Evolutionary conservation across 1,140 invertebrate species (phyloP).

Genomic region (Parapsyche elsis): DNA sequence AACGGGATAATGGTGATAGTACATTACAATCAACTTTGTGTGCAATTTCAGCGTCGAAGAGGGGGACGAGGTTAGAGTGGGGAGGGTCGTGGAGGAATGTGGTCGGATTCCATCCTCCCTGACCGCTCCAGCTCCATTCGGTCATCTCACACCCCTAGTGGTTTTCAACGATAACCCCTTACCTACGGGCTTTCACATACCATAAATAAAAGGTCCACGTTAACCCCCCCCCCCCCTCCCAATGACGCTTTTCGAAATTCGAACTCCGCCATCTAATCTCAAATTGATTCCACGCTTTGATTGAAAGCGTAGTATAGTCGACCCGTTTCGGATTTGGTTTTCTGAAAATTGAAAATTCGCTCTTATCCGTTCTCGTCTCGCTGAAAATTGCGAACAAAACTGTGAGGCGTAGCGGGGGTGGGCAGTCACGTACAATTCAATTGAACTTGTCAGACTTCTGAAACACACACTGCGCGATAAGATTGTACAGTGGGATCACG

Average conservation of each 20-base stretch:
- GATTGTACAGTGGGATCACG: conserved; percentile 39
- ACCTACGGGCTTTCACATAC: background rate
- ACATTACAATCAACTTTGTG: conserved; percentile 31
- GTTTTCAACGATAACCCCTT: conserved; percentile 12
- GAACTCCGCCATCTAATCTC: background rate
- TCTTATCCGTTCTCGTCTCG: too few species aligned
- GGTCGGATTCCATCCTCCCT: conserved; percentile 2
- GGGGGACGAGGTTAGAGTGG: too few species aligned
- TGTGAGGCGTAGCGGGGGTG: background rate
- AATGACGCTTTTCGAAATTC: too few species aligned
- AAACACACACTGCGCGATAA: conserved; percentile 40
- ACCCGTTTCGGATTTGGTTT: too few species aligned
- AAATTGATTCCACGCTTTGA: background rate
- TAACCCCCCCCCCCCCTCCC: too few species aligned
- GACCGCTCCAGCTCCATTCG: background rate
- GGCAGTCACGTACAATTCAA: conserved; percentile 34
- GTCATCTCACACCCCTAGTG: conserved; percentile 19
- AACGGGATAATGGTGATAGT: conserved; percentile 26
- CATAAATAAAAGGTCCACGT: background rate
- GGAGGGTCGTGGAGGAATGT: background rate
- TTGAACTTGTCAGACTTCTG: conserved; percentile 16
- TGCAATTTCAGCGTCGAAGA: conserved; percentile 20
- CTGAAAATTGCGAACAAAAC: conserved; percentile 12
- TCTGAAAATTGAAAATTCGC: background rate
- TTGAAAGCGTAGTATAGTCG: too few species aligned